Base-by-base conservation (phyloP, 2,888 invertebrate genomes). In the Xanthia icteritia region DNA sequence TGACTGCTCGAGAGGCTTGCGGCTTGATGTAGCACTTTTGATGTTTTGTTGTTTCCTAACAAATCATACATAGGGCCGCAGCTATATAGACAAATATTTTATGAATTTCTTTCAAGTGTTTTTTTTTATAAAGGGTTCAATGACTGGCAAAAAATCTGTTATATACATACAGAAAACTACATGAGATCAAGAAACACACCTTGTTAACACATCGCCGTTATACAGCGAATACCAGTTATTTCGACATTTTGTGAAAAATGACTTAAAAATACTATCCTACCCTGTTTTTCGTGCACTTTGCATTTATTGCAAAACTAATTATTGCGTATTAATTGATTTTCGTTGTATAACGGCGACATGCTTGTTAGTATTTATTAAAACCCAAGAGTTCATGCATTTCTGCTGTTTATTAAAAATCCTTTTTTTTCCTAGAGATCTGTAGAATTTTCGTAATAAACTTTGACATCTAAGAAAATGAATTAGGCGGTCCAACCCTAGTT, bases 1-100 rank as follows among this genome's bases (percentile, higher is more conserved):
- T 69, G 67, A 71, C 60, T 45, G 60, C 81, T 81, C 65, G 51
- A 83, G 81, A 83, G 79, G 67, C 51, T 65, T 64, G 78, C 56
- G 65, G 68, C 68, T 75, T 77, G 83, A 82, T 68, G 63, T 54
- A 82, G 48, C 42, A 15, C 45, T 70, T 73, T 82, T 64, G 31
- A 73, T 27, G 63, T 45, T 58, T 45, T 61, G 60, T 65, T 66
- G 42, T 77, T 82, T 39, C 71, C 56, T 71, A 68, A 82, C 71
- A 71, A 64, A 66, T 31, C 58, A 11, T 39, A 75, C 31, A 64
- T 15, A 58, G 45, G 42, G 63, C 20, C 17, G 58, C 42, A 66
- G 65, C 54, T 74, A 13, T 56, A 56, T 13, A 51, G 4, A 42
- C 8, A 74, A 82, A 81, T 73, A n/a, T 70, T 74, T 39, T 31